Percentiles rank a stretch among this genome's conserved stretches.
Conservation (phyloP, 1,140 invertebrate genomes). For the Magallana ariakensis region DNA sequence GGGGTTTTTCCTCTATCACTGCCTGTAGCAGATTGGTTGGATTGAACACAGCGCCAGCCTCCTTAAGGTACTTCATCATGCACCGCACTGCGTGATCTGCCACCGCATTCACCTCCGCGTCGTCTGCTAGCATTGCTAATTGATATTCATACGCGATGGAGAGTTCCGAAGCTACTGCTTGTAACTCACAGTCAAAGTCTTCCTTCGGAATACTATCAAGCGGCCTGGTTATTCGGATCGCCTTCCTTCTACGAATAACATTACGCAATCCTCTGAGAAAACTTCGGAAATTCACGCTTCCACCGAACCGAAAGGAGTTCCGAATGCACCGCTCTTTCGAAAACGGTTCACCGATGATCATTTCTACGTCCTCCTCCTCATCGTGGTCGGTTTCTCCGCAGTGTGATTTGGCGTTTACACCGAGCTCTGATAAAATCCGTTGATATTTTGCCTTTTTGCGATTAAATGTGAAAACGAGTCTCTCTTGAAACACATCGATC, state of each 20-base stretch:
- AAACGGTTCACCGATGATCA: conserved; percentile 39
- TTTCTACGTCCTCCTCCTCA: conserved; percentile 44
- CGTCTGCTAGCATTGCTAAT: conserved; percentile 45
- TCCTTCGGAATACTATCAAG: conserved; percentile 43
- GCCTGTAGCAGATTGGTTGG: conserved; percentile 49
- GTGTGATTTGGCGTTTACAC: conserved; percentile 22
- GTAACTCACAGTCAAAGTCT: conserved; percentile 42
- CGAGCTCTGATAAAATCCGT: conserved; percentile 39
- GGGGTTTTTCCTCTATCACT: conserved; percentile 46
- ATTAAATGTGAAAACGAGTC: conserved; percentile 2
- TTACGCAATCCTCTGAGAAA: conserved; percentile 47
- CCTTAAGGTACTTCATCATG: conserved; percentile 48
- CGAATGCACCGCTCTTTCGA: background rate
- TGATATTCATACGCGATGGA: conserved; percentile 56
- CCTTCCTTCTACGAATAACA: conserved; percentile 43
- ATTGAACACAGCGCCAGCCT: conserved; percentile 37
- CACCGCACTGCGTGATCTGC: conserved; percentile 57
- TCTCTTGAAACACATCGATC: background rate
- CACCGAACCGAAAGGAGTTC: conserved; percentile 27
- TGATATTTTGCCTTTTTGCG: conserved; percentile 34
- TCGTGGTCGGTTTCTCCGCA: conserved; percentile 32
- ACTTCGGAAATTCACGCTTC: conserved; percentile 21
- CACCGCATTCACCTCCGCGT: conserved; percentile 38
- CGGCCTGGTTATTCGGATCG: conserved; percentile 38
- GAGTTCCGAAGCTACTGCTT: conserved; percentile 42